Base-by-base conservation (phyloP, 2,888 invertebrate genomes). In the Archaeoteleia sp. region DNA sequence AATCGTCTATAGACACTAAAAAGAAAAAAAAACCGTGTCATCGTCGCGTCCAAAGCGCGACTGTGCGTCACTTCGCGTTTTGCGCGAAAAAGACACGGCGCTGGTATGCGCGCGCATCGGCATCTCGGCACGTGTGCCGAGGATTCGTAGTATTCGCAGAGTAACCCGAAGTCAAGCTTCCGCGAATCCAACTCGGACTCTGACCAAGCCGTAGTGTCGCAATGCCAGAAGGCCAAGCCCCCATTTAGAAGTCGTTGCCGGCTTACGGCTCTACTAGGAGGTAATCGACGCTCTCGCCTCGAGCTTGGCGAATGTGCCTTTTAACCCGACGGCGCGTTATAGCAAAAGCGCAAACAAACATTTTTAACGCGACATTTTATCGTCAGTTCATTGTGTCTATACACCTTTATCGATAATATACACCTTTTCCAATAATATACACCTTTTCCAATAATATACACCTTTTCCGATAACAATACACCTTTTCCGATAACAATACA, bases 181-280 rank as follows among this genome's bases (percentile, higher is more conserved):
- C 83, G 82, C 82, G 84, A 84, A 84, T 71, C 53, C 73, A 60
- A 57, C 63, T 60, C 63, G 60, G 60, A 57, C 58, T 54, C 67
- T 57, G 48, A 65, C 51, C 58, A 53, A 66, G 58, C 54, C 67
- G 67, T 57, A 75, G 78, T 83, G 81, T 83, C 80, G 83, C 82
- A 83, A 82, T 77, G 79, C 79, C 78, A 83, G 82, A 83, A 83
- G 82, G 81, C 82, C 83, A 81, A 81, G 78, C 81, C 80, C 79
- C 79, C 79, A 75, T 80, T 79, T 81, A 78, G 72, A 78, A 78
- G 77, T 76, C 74, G 75, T 51, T 62, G 63, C 70, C 67, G 58
- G 40, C 37, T 55, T 34, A 27, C 55, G 60, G 53, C 58, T 39
- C 57, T 65, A 57, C 55, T 57, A 55, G 35, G 17, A 39, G 12